Conservation (phyloP, 2,888 invertebrate genomes). For the Acleris emargana region DNA sequence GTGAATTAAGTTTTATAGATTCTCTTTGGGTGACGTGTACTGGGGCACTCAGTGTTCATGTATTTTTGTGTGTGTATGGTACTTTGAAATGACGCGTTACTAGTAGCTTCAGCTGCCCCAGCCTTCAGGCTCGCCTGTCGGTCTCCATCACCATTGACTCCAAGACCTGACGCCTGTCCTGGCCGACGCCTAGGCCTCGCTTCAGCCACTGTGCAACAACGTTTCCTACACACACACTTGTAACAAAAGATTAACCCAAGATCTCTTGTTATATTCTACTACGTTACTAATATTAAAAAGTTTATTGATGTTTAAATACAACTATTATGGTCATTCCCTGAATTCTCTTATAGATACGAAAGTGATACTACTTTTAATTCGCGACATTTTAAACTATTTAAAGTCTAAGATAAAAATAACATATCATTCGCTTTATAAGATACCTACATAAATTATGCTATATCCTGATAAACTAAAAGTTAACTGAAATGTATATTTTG, state of each 20-base stretch:
- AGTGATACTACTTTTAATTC: conserved; percentile 68
- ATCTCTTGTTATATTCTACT: conserved; percentile 41
- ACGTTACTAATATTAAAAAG: conserved; percentile 42
- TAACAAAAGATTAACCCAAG: conserved; percentile 18
- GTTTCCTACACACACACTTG: not conserved
- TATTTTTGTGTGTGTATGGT: conserved; percentile 4
- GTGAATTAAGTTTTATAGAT: conserved; percentile 30
- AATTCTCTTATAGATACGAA: conserved; percentile 51
- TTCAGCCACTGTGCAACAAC: not conserved
- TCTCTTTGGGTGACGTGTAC: conserved; percentile 12
- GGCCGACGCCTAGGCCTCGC: not conserved
- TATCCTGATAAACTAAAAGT: conserved; percentile 53
- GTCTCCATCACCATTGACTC: not conserved
- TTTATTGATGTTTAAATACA: conserved; percentile 45
- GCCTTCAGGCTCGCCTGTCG: conserved; percentile 6
- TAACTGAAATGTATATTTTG: conserved; percentile 58
- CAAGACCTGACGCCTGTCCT: not conserved
- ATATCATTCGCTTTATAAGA: conserved; percentile 84
- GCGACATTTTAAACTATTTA: conserved; percentile 58
- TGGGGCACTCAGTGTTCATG: conserved; percentile 20
- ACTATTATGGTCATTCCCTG: conserved; percentile 53
- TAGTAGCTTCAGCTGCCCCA: conserved; percentile 12
- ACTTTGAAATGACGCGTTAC: conserved; percentile 12
- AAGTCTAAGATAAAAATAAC: conserved; percentile 73
- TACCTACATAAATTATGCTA: conserved; percentile 56